Base-by-base conservation (phyloP, 1,140 invertebrate species). In the Hesperophylax magnus region DNA sequence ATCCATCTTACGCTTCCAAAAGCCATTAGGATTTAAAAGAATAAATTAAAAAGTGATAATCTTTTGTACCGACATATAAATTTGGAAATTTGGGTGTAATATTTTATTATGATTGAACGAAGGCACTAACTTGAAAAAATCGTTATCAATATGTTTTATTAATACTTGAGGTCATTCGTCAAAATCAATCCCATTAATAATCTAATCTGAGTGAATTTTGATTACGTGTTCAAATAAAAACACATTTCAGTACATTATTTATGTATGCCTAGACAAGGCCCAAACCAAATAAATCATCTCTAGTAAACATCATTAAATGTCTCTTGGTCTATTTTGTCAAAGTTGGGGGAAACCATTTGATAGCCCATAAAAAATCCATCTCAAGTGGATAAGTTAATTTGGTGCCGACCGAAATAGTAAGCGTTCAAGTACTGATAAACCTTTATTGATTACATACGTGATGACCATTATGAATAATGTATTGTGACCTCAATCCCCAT, bases 281-380 rank as follows among this genome's bases (percentile, higher is more conserved):
- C 69, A 72, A 72, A 72, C n/a, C 47, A 72, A 72, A 72, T 72
- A 72, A 72, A 72, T 72, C 31, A 72, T 72, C 47, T 20, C 47
- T 9, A 18, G 34, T 34, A 67, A 67, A 67, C 63, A 67, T 67
- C 63, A 24, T 72, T 72, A 72, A 72, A 72, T 47, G 69, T 14
- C 39, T 47, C 9, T 47, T 47, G 39, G 39, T 47, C 69, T 24
- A 72, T 20, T 20, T 72, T 72, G 47, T 72, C 69, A 72, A 39
- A 72, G 31, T 72, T 52, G 17, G 39, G 39, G 47, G 69, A 53
- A 72, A 27, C 17, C 69, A 52, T 72, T 72, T 72, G 69, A 72
- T 72, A 18, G 69, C 34, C 69, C 47, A 72, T 72, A 72, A 72
- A 67, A 72, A 53, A n/a, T 52, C 47, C 34, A 5, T 52, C 39